Percentiles rank a stretch among this genome's conserved stretches.
phyloP scores from a whole-genome alignment of 2,113 vertebrate species.

The Tricholaema leucomelas region DNA sequence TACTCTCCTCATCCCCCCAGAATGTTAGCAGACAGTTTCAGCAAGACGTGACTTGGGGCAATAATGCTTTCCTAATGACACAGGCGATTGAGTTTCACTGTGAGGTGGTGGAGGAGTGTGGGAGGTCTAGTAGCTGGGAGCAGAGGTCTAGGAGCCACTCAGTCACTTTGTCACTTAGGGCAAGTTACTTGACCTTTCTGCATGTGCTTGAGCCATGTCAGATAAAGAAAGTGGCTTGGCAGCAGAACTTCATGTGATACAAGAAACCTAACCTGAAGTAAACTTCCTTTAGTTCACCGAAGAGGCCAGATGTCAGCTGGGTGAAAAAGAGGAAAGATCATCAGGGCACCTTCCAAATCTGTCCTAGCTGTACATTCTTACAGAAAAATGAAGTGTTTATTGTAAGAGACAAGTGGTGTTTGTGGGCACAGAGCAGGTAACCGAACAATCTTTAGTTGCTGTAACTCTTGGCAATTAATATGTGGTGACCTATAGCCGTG shows the following conservation, averaged over 20 bases:
- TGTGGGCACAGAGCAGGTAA: background rate
- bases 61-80: background rate
- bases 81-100: background rate
- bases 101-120: background rate
- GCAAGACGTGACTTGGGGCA: background rate
- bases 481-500: background rate
- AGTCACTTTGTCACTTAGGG: constrained; percentile 51
- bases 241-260: background rate
- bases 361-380: fast-evolving
- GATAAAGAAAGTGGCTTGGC: background rate
- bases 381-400: background rate
- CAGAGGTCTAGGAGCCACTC: constrained; percentile 35
- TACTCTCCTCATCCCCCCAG: background rate
- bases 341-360: background rate
- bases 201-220: background rate
- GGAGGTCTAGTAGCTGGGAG: constrained; percentile 43
- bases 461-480: background rate
- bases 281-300: background rate
- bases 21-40: background rate
- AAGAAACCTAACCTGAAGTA: background rate
- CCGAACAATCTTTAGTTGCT: background rate
- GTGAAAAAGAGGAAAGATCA: background rate
- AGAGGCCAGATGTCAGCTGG: background rate
- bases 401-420: background rate
- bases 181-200: constrained; percentile 42